Percentiles rank a stretch among this genome's conserved stretches.
Conservation (phyloP, 2,113 vertebrate species). For the Dasyornis broadbenti region DNA sequence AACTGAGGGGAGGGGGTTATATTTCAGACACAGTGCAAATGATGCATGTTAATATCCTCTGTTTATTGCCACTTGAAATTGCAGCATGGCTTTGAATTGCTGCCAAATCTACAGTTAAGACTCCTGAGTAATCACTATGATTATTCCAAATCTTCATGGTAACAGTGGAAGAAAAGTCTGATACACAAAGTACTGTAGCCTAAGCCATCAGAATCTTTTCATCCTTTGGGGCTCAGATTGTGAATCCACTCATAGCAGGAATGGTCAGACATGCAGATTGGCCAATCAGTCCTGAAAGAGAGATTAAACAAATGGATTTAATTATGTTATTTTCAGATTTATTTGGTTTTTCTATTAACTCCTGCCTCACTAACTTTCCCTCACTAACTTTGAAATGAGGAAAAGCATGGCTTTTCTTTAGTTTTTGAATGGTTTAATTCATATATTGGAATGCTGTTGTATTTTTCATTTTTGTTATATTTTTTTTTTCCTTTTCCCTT, state of each 20-base stretch:
- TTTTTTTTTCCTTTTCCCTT: not conserved
- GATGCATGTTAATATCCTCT: constrained; percentile 41
- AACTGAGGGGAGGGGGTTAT: not conserved
- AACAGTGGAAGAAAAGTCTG: not conserved
- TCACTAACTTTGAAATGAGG: not conserved
- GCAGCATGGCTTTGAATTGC: constrained; percentile 39
- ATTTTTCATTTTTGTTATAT: not conserved
- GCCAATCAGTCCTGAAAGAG: not conserved
- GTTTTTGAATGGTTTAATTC: not conserved
- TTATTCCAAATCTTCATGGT: constrained; percentile 43
- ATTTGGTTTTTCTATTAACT: not conserved
- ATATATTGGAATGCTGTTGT: not conserved
- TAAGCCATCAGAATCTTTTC: not conserved
- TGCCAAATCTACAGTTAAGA: constrained; percentile 42
- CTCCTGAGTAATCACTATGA: constrained; percentile 45
- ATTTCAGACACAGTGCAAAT: constrained; percentile 27
- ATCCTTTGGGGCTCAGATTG: not conserved
- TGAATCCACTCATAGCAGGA: not conserved
- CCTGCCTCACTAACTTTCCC: not conserved
- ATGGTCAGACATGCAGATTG: not conserved
- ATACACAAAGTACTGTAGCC: not conserved
- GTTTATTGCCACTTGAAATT: constrained; percentile 58
- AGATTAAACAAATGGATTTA: constrained; percentile 9
- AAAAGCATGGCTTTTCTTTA: not conserved
- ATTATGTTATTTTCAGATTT: not conserved